These are phyloP conservation scores for Cebus imitator DNA, from an alignment of 2,113 vertebrate genomes.

Conservation along the genomic window DNA sequence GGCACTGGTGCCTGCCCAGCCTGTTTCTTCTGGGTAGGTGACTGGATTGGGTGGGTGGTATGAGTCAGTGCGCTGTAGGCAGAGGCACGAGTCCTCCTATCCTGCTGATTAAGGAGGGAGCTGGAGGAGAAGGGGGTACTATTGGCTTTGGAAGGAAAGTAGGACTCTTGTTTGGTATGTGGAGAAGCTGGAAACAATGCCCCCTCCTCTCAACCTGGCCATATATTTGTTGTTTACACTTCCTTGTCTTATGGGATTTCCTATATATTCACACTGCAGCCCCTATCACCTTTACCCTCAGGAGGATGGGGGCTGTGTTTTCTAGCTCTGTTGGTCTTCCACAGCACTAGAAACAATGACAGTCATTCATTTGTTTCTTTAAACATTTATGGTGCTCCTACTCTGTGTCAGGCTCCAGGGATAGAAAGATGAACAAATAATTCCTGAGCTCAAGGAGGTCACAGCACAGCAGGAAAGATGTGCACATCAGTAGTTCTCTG, in stretches of 20 bases:
- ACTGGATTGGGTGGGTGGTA: not conserved
- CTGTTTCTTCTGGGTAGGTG: not conserved
- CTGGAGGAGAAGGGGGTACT: not conserved
- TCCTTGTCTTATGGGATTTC: not conserved
- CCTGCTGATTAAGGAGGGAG: not conserved
- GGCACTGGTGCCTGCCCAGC: not conserved
- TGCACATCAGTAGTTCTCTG: not conserved
- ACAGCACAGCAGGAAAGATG: not conserved
- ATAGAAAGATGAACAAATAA: not conserved
- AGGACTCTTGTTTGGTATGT: not conserved
- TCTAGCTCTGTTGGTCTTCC: not conserved
- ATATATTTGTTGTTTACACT: not conserved
- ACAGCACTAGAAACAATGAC: not conserved
- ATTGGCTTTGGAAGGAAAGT: not conserved
- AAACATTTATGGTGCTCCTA: not conserved
- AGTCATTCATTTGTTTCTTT: not conserved
- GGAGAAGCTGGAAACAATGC: not conserved
- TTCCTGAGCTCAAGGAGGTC: not conserved
- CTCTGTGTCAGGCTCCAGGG: not conserved
- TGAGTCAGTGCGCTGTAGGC: not conserved
- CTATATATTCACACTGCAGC: no score
- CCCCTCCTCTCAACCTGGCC: not conserved
- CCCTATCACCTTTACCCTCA: not conserved
- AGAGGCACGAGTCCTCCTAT: not conserved
- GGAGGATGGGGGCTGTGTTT: not conserved